A percentile compares a stretch with the other conserved stretches of the same genome.
These are phyloP conservation scores for Neostethus bicornis DNA, from an alignment of 2,797 vertebrate genomes.

Conservation along the genomic window DNA sequence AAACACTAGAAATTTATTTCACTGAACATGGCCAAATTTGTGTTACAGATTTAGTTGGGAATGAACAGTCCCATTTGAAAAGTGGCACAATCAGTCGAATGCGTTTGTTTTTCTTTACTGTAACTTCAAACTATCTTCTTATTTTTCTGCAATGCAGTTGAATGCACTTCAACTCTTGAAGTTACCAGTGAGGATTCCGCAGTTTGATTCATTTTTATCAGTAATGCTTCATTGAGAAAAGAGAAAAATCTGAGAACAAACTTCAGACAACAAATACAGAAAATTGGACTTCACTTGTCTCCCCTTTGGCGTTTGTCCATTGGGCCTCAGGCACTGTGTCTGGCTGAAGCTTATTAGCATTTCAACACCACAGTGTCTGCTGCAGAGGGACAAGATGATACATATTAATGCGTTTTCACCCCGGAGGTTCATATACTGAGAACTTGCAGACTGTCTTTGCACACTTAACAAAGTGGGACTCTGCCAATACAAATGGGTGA, in stretches of 20 bases:
- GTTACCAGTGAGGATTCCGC: not conserved
- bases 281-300: conserved; percentile 5
- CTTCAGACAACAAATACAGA: conserved; percentile 7
- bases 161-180: not conserved
- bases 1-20: too few relatives aligned
- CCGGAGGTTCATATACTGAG: not conserved
- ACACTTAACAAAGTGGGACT: not conserved
- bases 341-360: conserved; percentile 39
- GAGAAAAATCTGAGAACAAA: conserved; percentile 3
- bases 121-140: not conserved
- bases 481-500: not conserved
- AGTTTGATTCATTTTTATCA: conserved; percentile 1
- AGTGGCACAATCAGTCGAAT: too few relatives aligned
- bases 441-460: not conserved
- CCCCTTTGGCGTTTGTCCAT: conserved; percentile 22
- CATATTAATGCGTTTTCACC: conserved; percentile 12
- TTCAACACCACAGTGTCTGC: conserved; percentile 14
- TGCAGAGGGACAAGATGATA: conserved; percentile 7
- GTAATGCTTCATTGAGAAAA: not conserved
- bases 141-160: conserved; percentile 2
- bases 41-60: too few relatives aligned
- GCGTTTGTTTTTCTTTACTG: not conserved
- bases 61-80: too few relatives aligned
- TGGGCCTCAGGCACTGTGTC: conserved; percentile 28
- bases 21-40: too few relatives aligned